Evolutionary conservation across 2,888 invertebrate species (phyloP).

Genomic region (Parochlus steinenii): DNA sequence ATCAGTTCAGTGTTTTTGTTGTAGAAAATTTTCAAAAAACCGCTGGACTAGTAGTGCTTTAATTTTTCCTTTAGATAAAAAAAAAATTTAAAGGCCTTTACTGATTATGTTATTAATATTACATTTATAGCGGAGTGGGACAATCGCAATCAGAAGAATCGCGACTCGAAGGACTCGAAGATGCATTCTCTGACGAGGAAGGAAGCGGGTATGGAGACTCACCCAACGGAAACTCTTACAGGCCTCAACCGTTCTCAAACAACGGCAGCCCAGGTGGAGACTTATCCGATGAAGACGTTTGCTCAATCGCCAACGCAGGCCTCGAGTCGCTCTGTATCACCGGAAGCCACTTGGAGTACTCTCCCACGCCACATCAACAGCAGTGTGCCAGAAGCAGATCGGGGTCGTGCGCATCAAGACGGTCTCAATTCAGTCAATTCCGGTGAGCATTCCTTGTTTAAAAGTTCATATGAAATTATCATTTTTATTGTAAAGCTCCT

Average conservation of each 20-base stretch:
- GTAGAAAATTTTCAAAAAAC: constrained; percentile 2
- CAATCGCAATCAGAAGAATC: constrained; percentile 32
- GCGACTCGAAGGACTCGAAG: constrained; percentile 40
- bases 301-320: constrained; percentile 26
- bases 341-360: constrained; percentile 28
- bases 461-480: background rate
- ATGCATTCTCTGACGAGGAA: constrained; percentile 84
- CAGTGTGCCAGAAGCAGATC: constrained; percentile 29
- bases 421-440: constrained; percentile 30
- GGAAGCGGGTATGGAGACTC: constrained; percentile 39
- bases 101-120: background rate
- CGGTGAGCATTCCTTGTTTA: constrained; percentile 12
- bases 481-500: background rate
- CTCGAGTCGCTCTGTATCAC: constrained; percentile 32
- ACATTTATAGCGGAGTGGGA: constrained; percentile 29
- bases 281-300: constrained; percentile 33
- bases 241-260: constrained; percentile 36
- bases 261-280: constrained; percentile 35
- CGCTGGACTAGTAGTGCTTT: constrained; percentile 14
- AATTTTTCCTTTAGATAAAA: constrained; percentile 9
- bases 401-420: constrained; percentile 31
- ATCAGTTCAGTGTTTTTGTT: constrained; percentile 2
- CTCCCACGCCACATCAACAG: constrained; percentile 26
- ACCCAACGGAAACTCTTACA: constrained; percentile 32
- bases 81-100: background rate